phyloP scores from a whole-genome alignment of 2,888 invertebrate genomes.

The Cantharis rufa region DNA sequence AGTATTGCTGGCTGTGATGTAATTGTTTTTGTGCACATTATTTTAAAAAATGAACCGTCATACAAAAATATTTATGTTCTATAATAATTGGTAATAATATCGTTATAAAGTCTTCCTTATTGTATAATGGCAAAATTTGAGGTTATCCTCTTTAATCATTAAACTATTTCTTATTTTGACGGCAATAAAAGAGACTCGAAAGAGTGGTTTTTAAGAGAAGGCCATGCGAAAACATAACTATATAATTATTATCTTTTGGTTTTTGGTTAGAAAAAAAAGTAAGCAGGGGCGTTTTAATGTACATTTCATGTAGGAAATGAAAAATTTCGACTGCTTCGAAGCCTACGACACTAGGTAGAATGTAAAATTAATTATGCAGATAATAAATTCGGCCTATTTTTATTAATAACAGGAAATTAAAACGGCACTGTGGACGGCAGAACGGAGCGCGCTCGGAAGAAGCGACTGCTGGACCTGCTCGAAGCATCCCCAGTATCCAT shows the following conservation, averaged over 20 bases:
- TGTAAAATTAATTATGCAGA: not conserved
- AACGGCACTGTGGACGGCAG: slow-evolving; percentile 29
- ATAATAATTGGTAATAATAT: not conserved
- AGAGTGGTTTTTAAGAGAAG: not conserved
- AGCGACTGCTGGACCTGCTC: slow-evolving; percentile 36
- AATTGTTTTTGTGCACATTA: slow-evolving; percentile 10
- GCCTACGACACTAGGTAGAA: not conserved
- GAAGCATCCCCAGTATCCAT: slow-evolving; percentile 34
- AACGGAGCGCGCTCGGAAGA: slow-evolving; percentile 27
- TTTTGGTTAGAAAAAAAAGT: not conserved
- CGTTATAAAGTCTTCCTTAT: not conserved
- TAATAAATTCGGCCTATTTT: slow-evolving; percentile 5
- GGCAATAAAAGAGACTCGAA: not conserved
- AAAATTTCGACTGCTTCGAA: not conserved
- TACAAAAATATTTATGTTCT: not conserved
- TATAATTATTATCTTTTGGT: not conserved
- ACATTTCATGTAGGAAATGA: not conserved
- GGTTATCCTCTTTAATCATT: not conserved
- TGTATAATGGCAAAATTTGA: not conserved
- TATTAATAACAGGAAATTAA: slow-evolving; percentile 19
- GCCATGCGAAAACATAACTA: not conserved
- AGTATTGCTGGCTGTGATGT: slow-evolving; percentile 4
- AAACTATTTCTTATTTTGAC: not conserved
- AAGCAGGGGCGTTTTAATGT: not conserved
- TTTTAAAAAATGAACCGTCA: not conserved